A percentile compares a stretch with the other conserved stretches of the same genome.
Conservation (phyloP, 2,113 vertebrate genomes). For the Mohoua ochrocephala region DNA sequence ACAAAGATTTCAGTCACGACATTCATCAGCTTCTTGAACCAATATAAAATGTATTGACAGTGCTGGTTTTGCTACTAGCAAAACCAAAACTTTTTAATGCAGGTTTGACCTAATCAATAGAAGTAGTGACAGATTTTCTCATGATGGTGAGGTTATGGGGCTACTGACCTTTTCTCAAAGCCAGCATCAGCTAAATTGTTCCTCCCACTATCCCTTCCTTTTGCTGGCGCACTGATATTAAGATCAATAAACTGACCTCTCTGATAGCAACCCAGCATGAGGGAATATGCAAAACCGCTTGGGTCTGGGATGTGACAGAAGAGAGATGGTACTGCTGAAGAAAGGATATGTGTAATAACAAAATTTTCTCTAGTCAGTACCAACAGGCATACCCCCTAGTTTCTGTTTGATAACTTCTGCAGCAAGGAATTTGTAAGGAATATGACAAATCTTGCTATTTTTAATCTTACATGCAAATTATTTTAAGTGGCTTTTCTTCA, state of each 20-base stretch:
- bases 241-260: not conserved
- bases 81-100: not conserved
- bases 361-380: not conserved
- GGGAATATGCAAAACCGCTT: rapidly evolving
- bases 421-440: not conserved
- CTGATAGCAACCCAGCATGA: not conserved
- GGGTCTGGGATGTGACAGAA: not conserved
- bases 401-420: not conserved
- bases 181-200: not conserved
- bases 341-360: not conserved
- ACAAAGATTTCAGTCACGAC: not conserved
- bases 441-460: not conserved
- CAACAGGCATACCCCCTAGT: not conserved
- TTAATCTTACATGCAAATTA: not conserved
- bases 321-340: not conserved
- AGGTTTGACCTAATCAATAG: not conserved
- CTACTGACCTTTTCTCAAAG: not conserved
- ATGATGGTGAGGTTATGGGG: not conserved
- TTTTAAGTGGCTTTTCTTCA: not conserved
- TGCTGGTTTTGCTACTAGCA: not conserved
- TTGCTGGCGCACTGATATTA: not conserved
- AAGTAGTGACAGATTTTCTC: not conserved
- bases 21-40: not conserved
- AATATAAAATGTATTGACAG: not conserved
- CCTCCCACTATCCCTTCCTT: not conserved